Base-by-base conservation (phyloP, 2,888 invertebrate genomes). In the Parapristionchus giblindavisi region DNA sequence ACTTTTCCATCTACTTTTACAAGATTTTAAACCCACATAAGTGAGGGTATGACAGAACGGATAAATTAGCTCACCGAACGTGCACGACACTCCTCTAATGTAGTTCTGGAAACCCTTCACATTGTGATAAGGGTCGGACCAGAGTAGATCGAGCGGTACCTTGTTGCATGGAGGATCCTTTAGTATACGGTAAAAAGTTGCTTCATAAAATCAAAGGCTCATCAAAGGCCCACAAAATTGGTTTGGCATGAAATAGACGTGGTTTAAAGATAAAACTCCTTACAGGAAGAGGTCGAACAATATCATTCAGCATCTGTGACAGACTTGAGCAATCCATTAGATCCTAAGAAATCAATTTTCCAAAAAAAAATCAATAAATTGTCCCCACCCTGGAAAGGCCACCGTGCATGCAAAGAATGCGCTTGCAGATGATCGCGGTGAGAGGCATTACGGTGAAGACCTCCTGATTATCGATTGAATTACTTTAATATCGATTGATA, bases 401-500 rank as follows among this genome's bases (percentile, higher is more conserved):
- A 40, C 72, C 72, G 48, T 72, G 72, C 72, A 72, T 58, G 48
- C 72, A 72, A 5, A 72, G 24, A 48, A 72, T 72, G 2, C 72
- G 54, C 6, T 58, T 60, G 34, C 72, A 38, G 34, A 72, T 32
- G 8, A 72, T 38, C 8, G 72, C 72, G 17, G 72, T 34, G 3
- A 72, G 36, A n/a, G 72, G 72, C 60, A 72, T 58, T 1, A 72
- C 60, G 29, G 58, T 60, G 72, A 72, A 72, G 8, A 72, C 60
- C 43, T 72, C 72, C 72, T 72, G 66, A 14, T 6, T 24, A 51
- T 51, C 48, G n/a, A n/a, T n/a, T n/a, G n/a, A n/a, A n/a, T n/a
- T n/a, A n/a, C n/a, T n/a, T n/a, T n/a, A n/a, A n/a, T n/a, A n/a
- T n/a, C n/a, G 43, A 43, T 14, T 43, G 17, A 43, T 43, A 17